Evolutionary conservation across 2,888 invertebrate species (phyloP).

Genomic region (Ischnus inquisitorius): DNA sequence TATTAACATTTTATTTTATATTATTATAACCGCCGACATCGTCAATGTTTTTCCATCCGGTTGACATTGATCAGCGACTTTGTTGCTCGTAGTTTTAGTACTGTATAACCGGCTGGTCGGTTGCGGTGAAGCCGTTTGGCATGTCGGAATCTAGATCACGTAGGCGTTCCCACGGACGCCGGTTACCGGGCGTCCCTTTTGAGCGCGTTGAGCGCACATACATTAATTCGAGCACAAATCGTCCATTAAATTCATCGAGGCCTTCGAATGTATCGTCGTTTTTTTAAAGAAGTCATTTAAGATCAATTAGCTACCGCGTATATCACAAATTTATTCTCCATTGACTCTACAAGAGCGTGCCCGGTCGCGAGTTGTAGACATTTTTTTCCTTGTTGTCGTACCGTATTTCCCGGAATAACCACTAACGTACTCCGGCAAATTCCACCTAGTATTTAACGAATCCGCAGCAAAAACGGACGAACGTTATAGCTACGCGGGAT

Average conservation of each 20-base stretch:
- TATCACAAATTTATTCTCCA: background rate
- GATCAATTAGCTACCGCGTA: background rate
- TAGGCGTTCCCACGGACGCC: conserved; percentile 10
- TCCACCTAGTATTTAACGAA: background rate
- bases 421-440: background rate
- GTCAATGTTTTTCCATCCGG: background rate
- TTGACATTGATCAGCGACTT: background rate
- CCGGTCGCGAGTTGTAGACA: background rate
- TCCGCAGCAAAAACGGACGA: too few relatives aligned
- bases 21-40: background rate
- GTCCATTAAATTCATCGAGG: background rate
- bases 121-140: background rate
- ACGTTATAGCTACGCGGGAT: background rate
- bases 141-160: conserved; percentile 10
- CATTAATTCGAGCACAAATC: background rate
- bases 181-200: conserved; percentile 11
- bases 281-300: background rate
- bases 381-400: background rate
- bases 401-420: background rate
- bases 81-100: background rate
- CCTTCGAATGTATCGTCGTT: background rate
- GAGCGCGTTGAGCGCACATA: background rate
- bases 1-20: background rate
- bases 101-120: background rate
- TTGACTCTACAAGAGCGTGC: background rate